Base-by-base conservation (phyloP, 2,113 vertebrate species). In the Galeopterus variegatus region DNA sequence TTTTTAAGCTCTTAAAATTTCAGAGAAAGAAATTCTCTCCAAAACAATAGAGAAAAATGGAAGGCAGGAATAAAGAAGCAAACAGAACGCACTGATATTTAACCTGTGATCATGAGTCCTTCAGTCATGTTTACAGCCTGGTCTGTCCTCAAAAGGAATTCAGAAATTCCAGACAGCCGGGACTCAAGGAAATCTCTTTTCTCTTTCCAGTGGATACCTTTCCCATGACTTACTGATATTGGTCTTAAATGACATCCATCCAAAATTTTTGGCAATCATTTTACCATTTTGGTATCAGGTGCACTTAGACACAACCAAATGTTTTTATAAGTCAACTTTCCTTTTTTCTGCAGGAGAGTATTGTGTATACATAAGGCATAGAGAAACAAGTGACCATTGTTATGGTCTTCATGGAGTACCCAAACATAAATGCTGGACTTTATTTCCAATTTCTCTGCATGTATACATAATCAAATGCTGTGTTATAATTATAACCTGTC, bases 1-100 rank as follows among this genome's bases (percentile, higher is more conserved):
- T 48, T 92, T 82, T n/a, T 33, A 88, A 76, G 45, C 41, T 93
- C 33, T 69, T 70, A 69, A 91, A 84, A 75, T 81, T 33, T 28
- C 31, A 83, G 69, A 52, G n/a, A 41, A 58, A 79, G 79, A 54
- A 65, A 58, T 2, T 50, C 52, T 12, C 4, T 7, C 23, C 70
- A 69, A 73, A 62, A 4, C 26, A 33, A 56, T 69, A 24, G 54
- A 70, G 41, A 88, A 81, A 33, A 58, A 56, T 28, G 31, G 54
- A 86, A 93, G 41, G 23, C 24, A 12, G 48, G n/a, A 75, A 69
- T 36, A 9, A 19, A 45, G 75, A 75, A 24, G 19, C 12, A 72
- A 19, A 4, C 0, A n/a, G 33, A 56, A n/a, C 17, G 4, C 0
- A 33, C 17, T 64, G 21, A 56, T 58, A 26, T 33, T 94, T 58